Conservation (phyloP, 2,113 vertebrate species). For the Sinosuthora webbiana region DNA sequence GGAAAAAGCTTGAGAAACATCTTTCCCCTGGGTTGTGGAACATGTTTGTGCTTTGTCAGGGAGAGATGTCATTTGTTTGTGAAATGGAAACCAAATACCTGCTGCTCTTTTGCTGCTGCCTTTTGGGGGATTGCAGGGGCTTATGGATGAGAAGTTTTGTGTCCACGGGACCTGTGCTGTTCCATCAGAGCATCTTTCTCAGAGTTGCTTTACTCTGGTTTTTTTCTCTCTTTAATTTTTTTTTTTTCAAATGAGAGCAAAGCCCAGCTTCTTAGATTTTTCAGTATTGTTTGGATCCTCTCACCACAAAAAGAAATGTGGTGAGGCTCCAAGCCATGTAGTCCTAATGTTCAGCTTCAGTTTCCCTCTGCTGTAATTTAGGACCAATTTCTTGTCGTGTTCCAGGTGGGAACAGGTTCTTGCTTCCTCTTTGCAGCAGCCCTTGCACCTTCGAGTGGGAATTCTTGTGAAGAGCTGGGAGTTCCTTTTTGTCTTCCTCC, state of each 20-base stretch:
- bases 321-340: not conserved
- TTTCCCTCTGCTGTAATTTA: not conserved
- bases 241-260: not conserved
- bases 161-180: not conserved
- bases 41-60: constrained; percentile 12
- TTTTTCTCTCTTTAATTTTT: not conserved
- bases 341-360: not conserved
- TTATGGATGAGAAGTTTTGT: not conserved
- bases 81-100: not conserved
- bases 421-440: not conserved
- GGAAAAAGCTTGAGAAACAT: constrained; percentile 10
- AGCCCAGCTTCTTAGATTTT: not conserved
- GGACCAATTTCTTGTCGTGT: not conserved
- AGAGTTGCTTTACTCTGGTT: not conserved
- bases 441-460: not conserved
- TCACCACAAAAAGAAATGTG: not conserved
- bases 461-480: not conserved
- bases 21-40: constrained; percentile 36
- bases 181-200: not conserved
- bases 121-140: not conserved
- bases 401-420: not conserved
- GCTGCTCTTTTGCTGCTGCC: not conserved
- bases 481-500: not conserved
- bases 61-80: not conserved
- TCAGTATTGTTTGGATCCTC: not conserved